Evolutionary conservation across 2,888 invertebrate genomes (phyloP), one percentile per base, ranked within the genome.

Genomic region (Agelastica alni): DNA sequence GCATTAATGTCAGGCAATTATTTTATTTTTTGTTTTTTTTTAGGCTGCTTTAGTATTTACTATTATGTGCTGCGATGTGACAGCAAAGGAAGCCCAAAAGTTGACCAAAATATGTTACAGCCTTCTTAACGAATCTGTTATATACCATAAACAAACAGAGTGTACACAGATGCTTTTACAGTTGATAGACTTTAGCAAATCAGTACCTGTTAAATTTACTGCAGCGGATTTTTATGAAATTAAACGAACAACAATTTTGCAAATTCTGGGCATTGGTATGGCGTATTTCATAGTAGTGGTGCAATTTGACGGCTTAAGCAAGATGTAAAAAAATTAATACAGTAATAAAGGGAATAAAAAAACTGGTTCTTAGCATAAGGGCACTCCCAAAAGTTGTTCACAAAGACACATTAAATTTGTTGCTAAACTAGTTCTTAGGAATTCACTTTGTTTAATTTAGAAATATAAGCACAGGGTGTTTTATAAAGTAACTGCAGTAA

Each of bases 221-320:
- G 44, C 44, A n/a, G 44, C 30, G 9, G 28, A 42, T 26, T 42
- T 42, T 28, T 42, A 42, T 13, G 42, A 28, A 30, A 42, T 42
- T 4, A 42, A 12, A 10, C 20, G 13, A 30, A 18, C 12, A 31
- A 32, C 14, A 7, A 18, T 44, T 31, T 10, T 44, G 31, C 13
- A 44, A 16, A 44, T 44, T 16, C 17, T 44, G 2, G 13, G 12
- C 2, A 18, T 44, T 10, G 44, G 17, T 5, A 31, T 9, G 17
- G 18, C 31, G 5, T 44, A 31, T 26, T 30, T 44, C 4, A 12
- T 44, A 10, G 44, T 18, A 7, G 30, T 17, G 2, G 44, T 44
- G 14, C 44, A 44, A 17, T 31, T 44, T 13, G 18, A 36, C 9
- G 36, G 36, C 9, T 14, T 6, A 6, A 36, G 16, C 9, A 7